Base-by-base conservation (phyloP, 2,888 invertebrate species). In the Ochropacha duplaris region DNA sequence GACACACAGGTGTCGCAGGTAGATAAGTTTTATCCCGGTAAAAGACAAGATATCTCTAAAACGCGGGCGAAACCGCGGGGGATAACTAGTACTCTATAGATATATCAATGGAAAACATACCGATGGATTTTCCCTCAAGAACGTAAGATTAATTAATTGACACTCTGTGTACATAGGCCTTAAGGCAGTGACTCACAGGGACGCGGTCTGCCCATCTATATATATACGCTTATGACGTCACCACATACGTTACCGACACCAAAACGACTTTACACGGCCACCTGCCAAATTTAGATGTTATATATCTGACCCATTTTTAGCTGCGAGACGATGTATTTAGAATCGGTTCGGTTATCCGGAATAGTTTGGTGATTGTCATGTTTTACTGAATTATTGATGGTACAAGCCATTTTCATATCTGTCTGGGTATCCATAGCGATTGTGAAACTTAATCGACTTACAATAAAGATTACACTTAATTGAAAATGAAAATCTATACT, bases 211-310 rank as follows among this genome's bases (percentile, higher is more conserved):
- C 52, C 52, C 52, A 31, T 26, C 1, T 54, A 71, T 68, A 73
- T 71, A 69, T 69, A 71, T 74, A 72, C 57, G 56, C 1, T 12
- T 0, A 19, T 71, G 75, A 76, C 79, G 79, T 79, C 76, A 78
- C n/a, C n/a, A 36, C 36, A 36, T 36, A 36, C 57, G 64, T 68
- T 65, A 70, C 68, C 68, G 72, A 73, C 71, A 72, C 73, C 60
- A 71, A 73, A 68, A 64, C 67, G 66, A 66, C 60, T 60, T 61
- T 51, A 44, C n/a, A 39, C 39, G 16, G 16, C 44, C 64, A 70
- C 70, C 67, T 74, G 74, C 78, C 78, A 73, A 76, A 78, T 78
- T 74, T 76, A 79, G 78, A 66, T 71, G 71, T 70, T 79, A 74
- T 74, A 65, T 70, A 63, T 57, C 55, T 76, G 76, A 74, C 78